Evolutionary conservation across 1,140 invertebrate genomes (phyloP).

Genomic region (Aethina tumida): DNA sequence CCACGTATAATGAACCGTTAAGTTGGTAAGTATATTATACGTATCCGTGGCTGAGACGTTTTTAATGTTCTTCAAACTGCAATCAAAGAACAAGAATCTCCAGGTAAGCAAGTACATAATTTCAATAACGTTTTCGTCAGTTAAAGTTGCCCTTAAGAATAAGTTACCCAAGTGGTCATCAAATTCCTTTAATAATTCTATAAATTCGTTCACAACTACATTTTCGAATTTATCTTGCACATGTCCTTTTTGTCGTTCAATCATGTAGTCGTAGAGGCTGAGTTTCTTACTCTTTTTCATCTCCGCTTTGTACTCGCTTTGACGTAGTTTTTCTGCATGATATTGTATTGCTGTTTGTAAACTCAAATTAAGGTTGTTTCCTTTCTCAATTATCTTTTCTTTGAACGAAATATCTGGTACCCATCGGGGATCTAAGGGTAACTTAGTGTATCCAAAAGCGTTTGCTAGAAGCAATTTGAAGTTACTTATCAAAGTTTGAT

Average conservation of each 20-base stretch:
- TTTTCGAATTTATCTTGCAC: conserved; percentile 25
- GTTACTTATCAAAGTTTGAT: neutral
- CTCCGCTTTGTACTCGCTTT: conserved; percentile 5
- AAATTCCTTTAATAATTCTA: conserved; percentile 19
- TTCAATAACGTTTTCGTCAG: conserved; percentile 14
- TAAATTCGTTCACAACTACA: conserved; percentile 20
- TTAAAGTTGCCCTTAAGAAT: neutral
- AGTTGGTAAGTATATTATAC: conserved; percentile 4
- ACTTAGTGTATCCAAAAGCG: neutral
- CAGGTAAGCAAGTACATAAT: conserved; percentile 20
- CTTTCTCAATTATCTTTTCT: conserved; percentile 3
- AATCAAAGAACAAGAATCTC: conserved; percentile 21
- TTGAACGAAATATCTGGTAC: conserved; percentile 18
- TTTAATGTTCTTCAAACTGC: conserved; percentile 8
- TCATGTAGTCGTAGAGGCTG: conserved; percentile 20
- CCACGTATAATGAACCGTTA: conserved; percentile 46
- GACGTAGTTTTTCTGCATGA: conserved; percentile 3
- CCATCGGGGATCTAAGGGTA: conserved; percentile 22
- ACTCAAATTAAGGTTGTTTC: conserved; percentile 16
- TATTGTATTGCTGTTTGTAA: conserved; percentile 11
- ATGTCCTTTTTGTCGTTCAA: conserved; percentile 23
- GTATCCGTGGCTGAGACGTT: conserved; percentile 2
- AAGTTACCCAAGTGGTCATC: conserved; percentile 18
- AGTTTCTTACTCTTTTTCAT: conserved; percentile 6
- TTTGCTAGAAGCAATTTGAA: neutral